Evolutionary conservation across 2,797 vertebrate genomes (phyloP), one percentile per base, ranked within the genome.

Genomic region (Anguilla pacifica): DNA sequence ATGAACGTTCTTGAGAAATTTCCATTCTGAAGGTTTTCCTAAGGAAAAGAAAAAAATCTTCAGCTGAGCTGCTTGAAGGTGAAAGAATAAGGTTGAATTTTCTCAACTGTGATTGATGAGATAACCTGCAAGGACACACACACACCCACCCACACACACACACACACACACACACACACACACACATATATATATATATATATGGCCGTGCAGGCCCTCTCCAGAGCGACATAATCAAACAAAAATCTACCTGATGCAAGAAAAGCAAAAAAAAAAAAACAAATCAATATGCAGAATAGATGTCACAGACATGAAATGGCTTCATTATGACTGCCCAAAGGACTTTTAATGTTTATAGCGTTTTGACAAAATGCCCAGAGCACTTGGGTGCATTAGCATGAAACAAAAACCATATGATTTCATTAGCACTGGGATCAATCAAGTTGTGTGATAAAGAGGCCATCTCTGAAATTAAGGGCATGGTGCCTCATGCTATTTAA

Each of bases 391-490:
- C 74, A 77, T 77, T 77, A 77, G 35, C 74, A 82, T 51, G 46
- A 6, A 43, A 79, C 3, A 25, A 51, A 79, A 82, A 51, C 6
- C 25, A 51, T 22, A 46, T 51, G 79, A 82, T 82, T 82, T n/a
- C 46, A 82, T 82, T 51, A 82, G 43, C 43, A 6, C 17, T 13
- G 17, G 46, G 43, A 82, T 82, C 79, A 82, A 82, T 82, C 79
- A 82, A 82, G 79, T n/a, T 51, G 79, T 11, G 13, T 51, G 79
- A 82, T 49, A 82, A 82, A 82, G 79, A 82, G 79, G 22, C 46
- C 79, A 82, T 82, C 43, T 82, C 43, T 51, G 7, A 82, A 51
- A 82, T 51, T n/a, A 82, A 82, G 46, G 79, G 79, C 79, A 82
- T 25, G 17, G 46, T 10, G 79, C 25, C 46, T 51, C 46, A 49